Evolutionary conservation across 1,140 invertebrate genomes (phyloP).

Genomic region (Ruditapes philippinarum): DNA sequence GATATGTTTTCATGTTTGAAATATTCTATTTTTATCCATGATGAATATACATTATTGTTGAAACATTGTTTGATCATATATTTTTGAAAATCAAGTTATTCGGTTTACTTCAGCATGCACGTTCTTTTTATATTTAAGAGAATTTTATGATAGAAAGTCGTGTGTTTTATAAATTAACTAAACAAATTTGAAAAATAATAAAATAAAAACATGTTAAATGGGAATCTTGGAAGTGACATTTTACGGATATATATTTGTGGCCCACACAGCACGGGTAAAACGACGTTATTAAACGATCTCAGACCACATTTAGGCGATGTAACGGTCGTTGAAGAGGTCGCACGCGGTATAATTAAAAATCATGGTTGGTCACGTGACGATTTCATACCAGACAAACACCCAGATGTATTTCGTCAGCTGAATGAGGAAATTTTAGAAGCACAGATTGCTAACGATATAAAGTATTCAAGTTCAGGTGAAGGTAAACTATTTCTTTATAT

Average conservation of each 20-base stretch:
- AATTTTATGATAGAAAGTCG: no score
- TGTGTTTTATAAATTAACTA: no score
- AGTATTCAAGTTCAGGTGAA: slow-evolving; percentile 20
- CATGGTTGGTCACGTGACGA: slow-evolving; percentile 66
- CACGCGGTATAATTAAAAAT: slow-evolving; percentile 61
- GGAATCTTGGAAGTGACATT: background rate
- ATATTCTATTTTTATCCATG: no score
- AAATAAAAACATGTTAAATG: slow-evolving; percentile 27
- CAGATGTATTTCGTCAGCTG: slow-evolving; percentile 66
- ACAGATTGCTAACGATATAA: slow-evolving; percentile 60
- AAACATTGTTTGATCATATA: no score
- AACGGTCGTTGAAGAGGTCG: slow-evolving; percentile 63
- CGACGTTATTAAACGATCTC: slow-evolving; percentile 69
- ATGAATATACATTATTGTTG: no score
- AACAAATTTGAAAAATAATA: no score
- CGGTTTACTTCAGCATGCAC: no score
- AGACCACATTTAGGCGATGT: slow-evolving; percentile 50
- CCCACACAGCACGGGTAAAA: slow-evolving; percentile 72
- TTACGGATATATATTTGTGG: slow-evolving; percentile 68
- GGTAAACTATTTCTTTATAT: slow-evolving; percentile 12
- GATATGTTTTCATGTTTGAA: no score
- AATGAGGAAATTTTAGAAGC: slow-evolving; percentile 66
- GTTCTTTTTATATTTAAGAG: no score
- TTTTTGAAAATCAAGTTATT: no score
- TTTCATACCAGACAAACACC: slow-evolving; percentile 61